Evolutionary conservation across 2,797 vertebrate genomes (phyloP), one percentile per base, ranked within the genome.

Genomic region (Melanotaenia maccullochi): DNA sequence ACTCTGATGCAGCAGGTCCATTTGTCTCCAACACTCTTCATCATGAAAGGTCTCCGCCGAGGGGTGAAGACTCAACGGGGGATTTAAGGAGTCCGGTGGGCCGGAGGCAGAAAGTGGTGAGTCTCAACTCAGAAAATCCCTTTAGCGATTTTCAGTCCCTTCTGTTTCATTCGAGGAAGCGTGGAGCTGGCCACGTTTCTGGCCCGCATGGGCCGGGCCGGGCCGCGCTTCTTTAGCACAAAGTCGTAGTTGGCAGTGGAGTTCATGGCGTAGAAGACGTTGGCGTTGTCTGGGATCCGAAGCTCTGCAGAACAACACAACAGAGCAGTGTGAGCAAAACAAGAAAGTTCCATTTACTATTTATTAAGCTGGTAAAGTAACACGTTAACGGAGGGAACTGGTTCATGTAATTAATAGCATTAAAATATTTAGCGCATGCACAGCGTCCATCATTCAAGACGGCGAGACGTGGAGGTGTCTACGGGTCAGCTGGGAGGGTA

Each of bases 221-320:
- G 87, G 76, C 96, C 95, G 2, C 96, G 93, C 87, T 94, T 97
- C 93, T 96, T 97, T 54, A 98, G 94, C 80, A 98, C 95, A 0
- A 98, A 98, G 94, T 98, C 96, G 0, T 98, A 98, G 92, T 98
- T 98, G 94, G 96, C 97, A 0, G 96, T 93, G 0, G 97, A 98
- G 94, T 98, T 98, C 97, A 98, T 98, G 92, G 97, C 97, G 0
- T 98, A 98, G 93, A 98, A 98, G 74, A 98, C 97, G 0, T 98
- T 98, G 92, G 97, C 97, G 0, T 98, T 98, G 90, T 97, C 96
- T 0, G 97, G 97, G 82, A 98, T 98, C 68, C 96, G 96, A 63
- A 98, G 93, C 86, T 97, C 97, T 98, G 76, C 28, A 1, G 60
- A 36, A 11, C 8, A 9, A 9, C 35, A 36, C 35, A 36, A 11